Percentiles rank a stretch among this genome's conserved stretches.
These are phyloP conservation scores for Plemyria rubiginata DNA, from an alignment of 2,888 invertebrate genomes.

Conservation along the genomic window DNA sequence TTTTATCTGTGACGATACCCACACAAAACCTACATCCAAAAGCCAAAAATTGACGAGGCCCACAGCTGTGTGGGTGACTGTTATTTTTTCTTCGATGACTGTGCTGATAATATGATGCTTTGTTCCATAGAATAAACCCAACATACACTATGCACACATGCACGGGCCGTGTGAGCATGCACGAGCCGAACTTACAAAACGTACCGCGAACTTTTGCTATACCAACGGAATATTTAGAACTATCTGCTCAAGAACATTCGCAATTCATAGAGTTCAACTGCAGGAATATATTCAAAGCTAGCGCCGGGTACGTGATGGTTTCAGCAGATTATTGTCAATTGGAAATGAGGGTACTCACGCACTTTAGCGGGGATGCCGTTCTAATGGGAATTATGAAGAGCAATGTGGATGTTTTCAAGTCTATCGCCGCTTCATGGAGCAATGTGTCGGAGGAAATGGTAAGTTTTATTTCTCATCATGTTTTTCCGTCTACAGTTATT, in stretches of 20 bases:
- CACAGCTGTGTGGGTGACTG: too few relatives aligned
- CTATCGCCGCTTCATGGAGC: constrained; percentile 95
- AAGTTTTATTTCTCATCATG: constrained; percentile 30
- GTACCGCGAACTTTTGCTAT: constrained; percentile 94
- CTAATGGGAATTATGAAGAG: constrained; percentile 88
- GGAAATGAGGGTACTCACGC: constrained; percentile 96
- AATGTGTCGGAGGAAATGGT: constrained; percentile 86
- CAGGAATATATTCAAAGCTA: constrained; percentile 88
- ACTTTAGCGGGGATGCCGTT: constrained; percentile 91
- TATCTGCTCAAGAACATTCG: constrained; percentile 32
- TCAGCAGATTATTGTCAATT: constrained; percentile 98
- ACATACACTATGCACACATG: constrained; percentile 88
- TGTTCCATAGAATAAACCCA: constrained; percentile 85
- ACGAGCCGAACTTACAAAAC: constrained; percentile 96
- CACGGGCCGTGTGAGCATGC: constrained; percentile 95
- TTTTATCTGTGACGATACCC: too few relatives aligned
- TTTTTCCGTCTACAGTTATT: not conserved
- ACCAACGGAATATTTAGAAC: constrained; percentile 48
- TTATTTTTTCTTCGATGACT: not conserved
- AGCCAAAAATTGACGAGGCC: too few relatives aligned
- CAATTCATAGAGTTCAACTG: constrained; percentile 85
- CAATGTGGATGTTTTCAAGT: constrained; percentile 91
- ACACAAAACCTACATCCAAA: too few relatives aligned
- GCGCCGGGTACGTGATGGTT: constrained; percentile 86
- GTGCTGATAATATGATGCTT: constrained; percentile 4